Base-by-base conservation (phyloP, 2,797 vertebrate genomes). In the Melanotaenia boesemani region DNA sequence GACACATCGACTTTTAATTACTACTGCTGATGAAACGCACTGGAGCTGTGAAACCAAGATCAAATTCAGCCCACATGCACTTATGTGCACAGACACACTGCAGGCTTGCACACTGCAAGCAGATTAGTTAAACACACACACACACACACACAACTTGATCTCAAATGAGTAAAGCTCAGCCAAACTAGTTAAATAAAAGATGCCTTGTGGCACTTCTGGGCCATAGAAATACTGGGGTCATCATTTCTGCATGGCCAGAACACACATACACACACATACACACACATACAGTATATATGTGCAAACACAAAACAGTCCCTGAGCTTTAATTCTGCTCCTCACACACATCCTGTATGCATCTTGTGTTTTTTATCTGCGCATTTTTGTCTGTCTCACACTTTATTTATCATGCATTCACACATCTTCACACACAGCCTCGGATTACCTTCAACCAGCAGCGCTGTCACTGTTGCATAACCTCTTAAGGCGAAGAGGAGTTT, bases 121-220 rank as follows among this genome's bases (percentile, higher is more conserved):
- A 24, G 48, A 8, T 46, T 36, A 34, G 48, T 59, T 55, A 69
- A 65, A 75, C 55, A 39, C 50, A 65, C 57, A 34, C 24, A 63
- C 50, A 78, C 37, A 55, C 50, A 34, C 24, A 44, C 54, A 61
- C 26, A 18, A 26, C 24, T 26, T 26, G 24, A 26, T 26, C 81
- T 80, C 63, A 80, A 76, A 70, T 79, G 68, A 80, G 82, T 81
- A 48, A 66, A 81, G 32, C 76, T 82, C 82, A 79, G 73, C 75
- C 76, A 76, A 82, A 72, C n/a, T 56, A 37, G 74, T 86, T 86
- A 85, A 34, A 90, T 91, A 85, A 89, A 84, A 85, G 63, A 90
- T 87, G 77, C 52, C 81, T 81, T 48, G 55, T 82, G 81, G 73
- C 72, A 61, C 70, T 76, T 83, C 46, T 72, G 83, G 73, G 78